Conservation (phyloP, 2,113 vertebrate genomes). For the Microtus pennsylvanicus region DNA sequence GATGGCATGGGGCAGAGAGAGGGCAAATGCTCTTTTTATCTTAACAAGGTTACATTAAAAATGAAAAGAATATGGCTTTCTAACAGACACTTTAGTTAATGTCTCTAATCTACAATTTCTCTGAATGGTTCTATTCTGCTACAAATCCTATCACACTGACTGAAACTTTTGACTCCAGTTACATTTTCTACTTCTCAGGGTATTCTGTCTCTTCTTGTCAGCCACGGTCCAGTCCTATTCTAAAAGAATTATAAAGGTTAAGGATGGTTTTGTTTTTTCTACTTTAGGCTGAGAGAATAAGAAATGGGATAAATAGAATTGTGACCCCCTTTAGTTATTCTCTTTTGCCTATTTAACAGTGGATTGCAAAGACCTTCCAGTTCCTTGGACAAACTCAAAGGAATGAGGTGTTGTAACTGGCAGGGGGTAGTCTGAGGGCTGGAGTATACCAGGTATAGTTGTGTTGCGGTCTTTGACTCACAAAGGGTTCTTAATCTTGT, state of each 20-base stretch:
- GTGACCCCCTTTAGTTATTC: slow-evolving; percentile 36
- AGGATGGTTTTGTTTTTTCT: slow-evolving; percentile 55
- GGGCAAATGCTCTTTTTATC: slow-evolving; percentile 1
- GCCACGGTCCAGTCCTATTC: background rate
- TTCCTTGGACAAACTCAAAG: slow-evolving; percentile 37
- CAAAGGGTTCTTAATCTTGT: background rate
- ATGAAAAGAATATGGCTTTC: slow-evolving; percentile 63
- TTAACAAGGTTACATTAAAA: slow-evolving; percentile 34
- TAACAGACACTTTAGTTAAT: slow-evolving; percentile 52
- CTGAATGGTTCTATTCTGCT: background rate
- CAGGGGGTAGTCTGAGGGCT: background rate
- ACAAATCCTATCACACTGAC: background rate
- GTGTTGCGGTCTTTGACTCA: background rate
- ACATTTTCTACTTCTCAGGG: slow-evolving; percentile 41
- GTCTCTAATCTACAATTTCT: slow-evolving; percentile 25
- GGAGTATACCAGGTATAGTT: background rate
- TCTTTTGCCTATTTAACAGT: slow-evolving; percentile 38
- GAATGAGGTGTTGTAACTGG: background rate
- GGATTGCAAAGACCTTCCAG: background rate
- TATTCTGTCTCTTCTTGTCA: slow-evolving; percentile 15
- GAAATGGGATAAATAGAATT: slow-evolving; percentile 52
- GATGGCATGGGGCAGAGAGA: background rate
- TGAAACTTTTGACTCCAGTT: slow-evolving; percentile 36
- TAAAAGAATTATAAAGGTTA: slow-evolving; percentile 72
- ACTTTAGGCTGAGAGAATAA: slow-evolving; percentile 33